These are phyloP conservation scores for Chrysotoxum bicinctum DNA, from an alignment of 2,888 invertebrate genomes.

Conservation along the genomic window DNA sequence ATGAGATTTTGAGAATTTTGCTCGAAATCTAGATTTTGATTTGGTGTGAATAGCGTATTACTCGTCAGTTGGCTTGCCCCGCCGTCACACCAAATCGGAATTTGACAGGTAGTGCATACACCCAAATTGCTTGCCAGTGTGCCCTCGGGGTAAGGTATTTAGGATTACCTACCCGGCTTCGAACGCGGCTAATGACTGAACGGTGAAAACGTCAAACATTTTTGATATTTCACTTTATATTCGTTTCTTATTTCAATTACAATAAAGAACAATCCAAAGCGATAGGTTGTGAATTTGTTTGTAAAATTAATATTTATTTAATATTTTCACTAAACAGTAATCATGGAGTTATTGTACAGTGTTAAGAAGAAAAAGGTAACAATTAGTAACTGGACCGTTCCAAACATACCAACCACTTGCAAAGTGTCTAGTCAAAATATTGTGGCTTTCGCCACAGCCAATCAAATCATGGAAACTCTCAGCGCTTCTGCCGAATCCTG, in stretches of 20 bases:
- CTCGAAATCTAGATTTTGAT: no score
- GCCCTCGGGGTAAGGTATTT: no score
- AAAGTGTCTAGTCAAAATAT: slow-evolving; percentile 91
- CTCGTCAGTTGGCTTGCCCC: no score
- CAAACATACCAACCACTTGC: slow-evolving; percentile 82
- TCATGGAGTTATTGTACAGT: slow-evolving; percentile 59
- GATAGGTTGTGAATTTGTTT: not conserved
- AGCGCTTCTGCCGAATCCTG: slow-evolving; percentile 86
- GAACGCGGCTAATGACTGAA: no score
- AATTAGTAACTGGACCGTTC: slow-evolving; percentile 45
- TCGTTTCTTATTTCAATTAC: no score
- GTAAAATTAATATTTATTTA: not conserved
- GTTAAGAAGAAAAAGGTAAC: slow-evolving; percentile 52
- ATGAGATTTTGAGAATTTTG: no score
- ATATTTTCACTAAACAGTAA: not conserved
- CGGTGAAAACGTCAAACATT: no score
- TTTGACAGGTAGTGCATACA: no score
- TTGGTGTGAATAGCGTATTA: no score
- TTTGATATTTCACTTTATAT: not conserved
- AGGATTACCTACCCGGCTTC: no score
- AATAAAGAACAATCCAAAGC: not conserved
- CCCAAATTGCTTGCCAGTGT: no score
- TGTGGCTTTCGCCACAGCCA: slow-evolving; percentile 90
- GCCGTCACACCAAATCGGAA: no score
- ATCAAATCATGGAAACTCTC: slow-evolving; percentile 81